These are phyloP conservation scores for Hemicrepidius hirtus DNA, from an alignment of 2,888 invertebrate genomes.

Conservation along the genomic window DNA sequence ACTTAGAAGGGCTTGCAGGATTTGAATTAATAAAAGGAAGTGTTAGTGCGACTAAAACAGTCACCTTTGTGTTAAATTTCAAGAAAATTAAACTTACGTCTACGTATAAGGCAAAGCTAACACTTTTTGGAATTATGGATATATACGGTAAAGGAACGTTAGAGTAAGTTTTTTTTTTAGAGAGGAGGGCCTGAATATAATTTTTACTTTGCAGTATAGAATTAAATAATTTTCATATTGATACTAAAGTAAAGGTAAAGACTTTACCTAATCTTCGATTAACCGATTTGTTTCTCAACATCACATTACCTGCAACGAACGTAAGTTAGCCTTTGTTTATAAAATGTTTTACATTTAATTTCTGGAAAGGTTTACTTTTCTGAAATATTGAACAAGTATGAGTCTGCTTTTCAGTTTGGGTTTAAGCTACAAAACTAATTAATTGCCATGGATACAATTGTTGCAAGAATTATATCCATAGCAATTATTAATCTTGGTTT, in stretches of 20 bases:
- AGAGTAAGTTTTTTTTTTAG: conserved; percentile 19
- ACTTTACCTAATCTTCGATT: conserved; percentile 5
- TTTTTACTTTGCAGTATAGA: neutral
- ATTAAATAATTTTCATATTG: conserved; percentile 3
- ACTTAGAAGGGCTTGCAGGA: conserved; percentile 37
- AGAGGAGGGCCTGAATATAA: neutral
- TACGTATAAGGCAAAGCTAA: conserved; percentile 42
- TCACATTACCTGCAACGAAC: conserved; percentile 37
- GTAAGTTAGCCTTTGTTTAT: conserved; percentile 40
- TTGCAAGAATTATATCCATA: too few species aligned
- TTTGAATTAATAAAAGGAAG: conserved; percentile 31
- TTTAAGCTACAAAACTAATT: too few species aligned
- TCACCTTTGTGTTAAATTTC: conserved; percentile 33
- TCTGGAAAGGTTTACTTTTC: too few species aligned
- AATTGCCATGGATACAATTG: too few species aligned
- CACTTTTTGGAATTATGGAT: conserved; percentile 21
- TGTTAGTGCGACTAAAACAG: conserved; percentile 21
- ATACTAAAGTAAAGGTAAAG: neutral
- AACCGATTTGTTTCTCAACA: conserved; percentile 19
- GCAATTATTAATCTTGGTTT: too few species aligned
- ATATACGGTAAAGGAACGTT: conserved; percentile 43
- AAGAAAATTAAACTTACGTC: conserved; percentile 29
- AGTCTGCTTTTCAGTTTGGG: too few species aligned
- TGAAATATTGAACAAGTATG: too few species aligned
- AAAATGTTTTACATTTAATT: too few species aligned